These are phyloP conservation scores for Stegostoma tigrinum DNA, from an alignment of 2,113 vertebrate genomes.

Conservation along the genomic window DNA sequence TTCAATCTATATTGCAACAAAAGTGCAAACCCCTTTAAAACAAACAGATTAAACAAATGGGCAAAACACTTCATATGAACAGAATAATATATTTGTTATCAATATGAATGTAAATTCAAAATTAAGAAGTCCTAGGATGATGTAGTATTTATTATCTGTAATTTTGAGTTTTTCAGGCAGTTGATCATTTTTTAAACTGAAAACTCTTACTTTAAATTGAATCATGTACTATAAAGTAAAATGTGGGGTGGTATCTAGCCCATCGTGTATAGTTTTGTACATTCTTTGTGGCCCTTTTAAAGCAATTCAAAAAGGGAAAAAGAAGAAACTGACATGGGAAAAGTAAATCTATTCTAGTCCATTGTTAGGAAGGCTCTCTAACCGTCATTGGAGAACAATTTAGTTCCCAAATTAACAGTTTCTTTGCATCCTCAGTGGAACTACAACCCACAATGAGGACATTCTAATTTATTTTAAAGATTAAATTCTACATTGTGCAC, in stretches of 20 bases:
- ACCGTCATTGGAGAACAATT: neutral
- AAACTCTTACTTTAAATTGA: neutral
- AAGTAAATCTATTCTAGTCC: neutral
- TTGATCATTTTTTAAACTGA: neutral
- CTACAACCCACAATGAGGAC: neutral
- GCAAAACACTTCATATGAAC: neutral
- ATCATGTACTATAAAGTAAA: neutral
- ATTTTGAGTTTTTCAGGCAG: neutral
- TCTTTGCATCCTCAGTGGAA: neutral
- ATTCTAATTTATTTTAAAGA: neutral
- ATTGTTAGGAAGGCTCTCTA: neutral
- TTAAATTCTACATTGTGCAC: neutral
- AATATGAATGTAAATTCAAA: neutral
- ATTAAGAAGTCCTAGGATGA: neutral
- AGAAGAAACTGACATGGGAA: neutral
- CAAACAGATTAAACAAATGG: neutral
- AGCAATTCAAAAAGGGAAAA: neutral
- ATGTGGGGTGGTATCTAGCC: neutral
- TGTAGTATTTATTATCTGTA: neutral
- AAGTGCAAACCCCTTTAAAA: neutral
- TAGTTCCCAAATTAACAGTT: neutral
- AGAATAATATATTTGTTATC: neutral
- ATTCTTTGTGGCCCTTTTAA: neutral
- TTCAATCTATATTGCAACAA: neutral
- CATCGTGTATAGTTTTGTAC: neutral